These are phyloP conservation scores for Alligator sinensis DNA, from an alignment of 2,113 vertebrate species.

Conservation along the genomic window DNA sequence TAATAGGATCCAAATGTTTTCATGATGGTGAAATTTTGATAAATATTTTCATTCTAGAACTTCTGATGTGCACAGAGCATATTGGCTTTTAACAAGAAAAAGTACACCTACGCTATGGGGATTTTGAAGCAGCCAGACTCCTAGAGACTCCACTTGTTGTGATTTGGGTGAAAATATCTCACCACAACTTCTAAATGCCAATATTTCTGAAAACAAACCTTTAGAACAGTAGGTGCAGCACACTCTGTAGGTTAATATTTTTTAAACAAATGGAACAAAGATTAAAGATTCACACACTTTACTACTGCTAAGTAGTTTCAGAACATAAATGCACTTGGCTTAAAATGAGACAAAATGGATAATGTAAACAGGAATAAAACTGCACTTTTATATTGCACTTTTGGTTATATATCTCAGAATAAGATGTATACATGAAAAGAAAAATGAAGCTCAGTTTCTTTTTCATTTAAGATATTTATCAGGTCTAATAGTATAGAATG, in stretches of 20 bases:
- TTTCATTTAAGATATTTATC: not conserved
- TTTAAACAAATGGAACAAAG: not conserved
- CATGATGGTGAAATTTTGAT: not conserved
- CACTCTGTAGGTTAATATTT: not conserved
- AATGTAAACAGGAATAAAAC: not conserved
- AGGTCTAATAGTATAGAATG: not conserved
- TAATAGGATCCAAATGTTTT: not conserved
- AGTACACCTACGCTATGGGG: not conserved
- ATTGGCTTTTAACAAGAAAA: not conserved
- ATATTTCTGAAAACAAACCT: not conserved
- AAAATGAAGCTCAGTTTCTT: not conserved
- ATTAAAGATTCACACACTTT: not conserved
- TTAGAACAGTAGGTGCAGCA: not conserved
- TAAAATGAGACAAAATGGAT: not conserved
- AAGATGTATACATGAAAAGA: not conserved
- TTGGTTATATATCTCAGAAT: not conserved
- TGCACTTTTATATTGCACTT: not conserved
- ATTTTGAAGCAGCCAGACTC: not conserved
- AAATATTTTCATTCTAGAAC: not conserved
- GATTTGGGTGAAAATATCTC: conserved; percentile 8
- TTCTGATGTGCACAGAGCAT: rapidly evolving
- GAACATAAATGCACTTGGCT: not conserved
- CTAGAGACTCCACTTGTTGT: rapidly evolving
- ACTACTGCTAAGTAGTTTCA: not conserved
- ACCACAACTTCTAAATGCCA: not conserved